A percentile compares a stretch with the other conserved stretches of the same genome.
These are phyloP conservation scores for Heliconius ethilla DNA, from an alignment of 2,888 invertebrate species.

Conservation along the genomic window DNA sequence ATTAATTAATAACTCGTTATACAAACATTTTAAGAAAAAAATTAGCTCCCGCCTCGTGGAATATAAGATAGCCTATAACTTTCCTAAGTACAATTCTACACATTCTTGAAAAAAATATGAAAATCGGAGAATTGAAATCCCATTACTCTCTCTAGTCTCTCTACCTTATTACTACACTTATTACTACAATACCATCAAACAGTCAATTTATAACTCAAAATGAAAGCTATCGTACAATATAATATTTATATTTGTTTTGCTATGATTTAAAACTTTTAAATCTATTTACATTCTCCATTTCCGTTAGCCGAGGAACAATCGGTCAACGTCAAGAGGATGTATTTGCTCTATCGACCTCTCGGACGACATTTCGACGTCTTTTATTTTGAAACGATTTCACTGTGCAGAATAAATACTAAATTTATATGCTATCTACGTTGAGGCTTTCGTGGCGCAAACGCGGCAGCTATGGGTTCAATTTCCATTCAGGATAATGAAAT, in stretches of 20 bases:
- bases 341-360: constrained; percentile 13
- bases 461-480: too few relatives aligned
- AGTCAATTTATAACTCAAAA: not conserved
- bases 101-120: too few relatives aligned
- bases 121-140: too few relatives aligned
- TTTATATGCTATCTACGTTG: not conserved
- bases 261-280: constrained; percentile 22
- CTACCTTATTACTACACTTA: too few relatives aligned
- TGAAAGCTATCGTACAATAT: not conserved
- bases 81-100: too few relatives aligned
- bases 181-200: not conserved
- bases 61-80: too few relatives aligned
- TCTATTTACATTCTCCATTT: constrained; percentile 24
- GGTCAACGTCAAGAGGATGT: constrained; percentile 17
- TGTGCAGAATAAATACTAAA: constrained; percentile 5
- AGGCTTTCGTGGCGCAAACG: not conserved
- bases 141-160: too few relatives aligned
- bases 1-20: too few relatives aligned
- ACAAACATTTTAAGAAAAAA: too few relatives aligned
- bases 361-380: not conserved
- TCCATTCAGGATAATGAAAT: too few relatives aligned
- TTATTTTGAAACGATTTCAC: constrained; percentile 1
- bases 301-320: constrained; percentile 6
- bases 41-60: too few relatives aligned
- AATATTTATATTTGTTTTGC: constrained; percentile 1